A percentile compares a stretch with the other conserved stretches of the same genome.
phyloP scores from a whole-genome alignment of 1,140 invertebrate species.

The Pseudomyrmex gracilis region DNA sequence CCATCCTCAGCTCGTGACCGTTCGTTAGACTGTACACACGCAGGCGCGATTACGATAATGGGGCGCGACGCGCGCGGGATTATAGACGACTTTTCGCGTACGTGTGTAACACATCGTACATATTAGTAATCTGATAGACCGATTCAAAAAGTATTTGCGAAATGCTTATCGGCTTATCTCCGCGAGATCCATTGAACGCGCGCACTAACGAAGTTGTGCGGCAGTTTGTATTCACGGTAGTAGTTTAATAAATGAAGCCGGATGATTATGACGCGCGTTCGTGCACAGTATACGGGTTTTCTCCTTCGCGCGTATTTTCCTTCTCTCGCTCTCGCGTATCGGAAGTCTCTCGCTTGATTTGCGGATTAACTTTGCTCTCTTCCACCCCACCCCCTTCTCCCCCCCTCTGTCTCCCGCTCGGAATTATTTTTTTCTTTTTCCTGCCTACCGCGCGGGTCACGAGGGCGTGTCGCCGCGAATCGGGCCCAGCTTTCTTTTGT shows the following conservation, averaged over 20 bases:
- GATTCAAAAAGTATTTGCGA: neutral
- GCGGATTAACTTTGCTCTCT: too few relatives aligned
- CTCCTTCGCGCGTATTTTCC: too few relatives aligned
- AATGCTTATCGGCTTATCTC: neutral
- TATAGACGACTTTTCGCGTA: neutral
- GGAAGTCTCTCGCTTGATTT: conserved; percentile 4
- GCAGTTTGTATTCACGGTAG: neutral
- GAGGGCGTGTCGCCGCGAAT: conserved; percentile 58
- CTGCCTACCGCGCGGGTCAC: conserved; percentile 37
- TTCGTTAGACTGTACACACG: conserved; percentile 10
- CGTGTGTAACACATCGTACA: too few relatives aligned
- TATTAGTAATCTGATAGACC: too few relatives aligned
- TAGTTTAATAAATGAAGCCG: neutral
- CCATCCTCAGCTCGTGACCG: neutral
- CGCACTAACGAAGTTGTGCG: neutral
- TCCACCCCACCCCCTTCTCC: too few relatives aligned
- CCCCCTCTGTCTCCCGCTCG: neutral
- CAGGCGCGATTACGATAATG: conserved; percentile 2
- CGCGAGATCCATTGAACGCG: neutral
- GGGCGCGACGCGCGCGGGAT: neutral
- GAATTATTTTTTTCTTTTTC: neutral
- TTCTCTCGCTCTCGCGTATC: neutral
- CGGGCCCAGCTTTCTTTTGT: conserved; percentile 60
- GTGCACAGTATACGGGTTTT: too few relatives aligned
- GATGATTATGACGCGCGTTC: too few relatives aligned